A percentile compares a stretch with the other conserved stretches of the same genome.
phyloP scores from a whole-genome alignment of 2,888 invertebrate species.

The Trisateles emortualis region DNA sequence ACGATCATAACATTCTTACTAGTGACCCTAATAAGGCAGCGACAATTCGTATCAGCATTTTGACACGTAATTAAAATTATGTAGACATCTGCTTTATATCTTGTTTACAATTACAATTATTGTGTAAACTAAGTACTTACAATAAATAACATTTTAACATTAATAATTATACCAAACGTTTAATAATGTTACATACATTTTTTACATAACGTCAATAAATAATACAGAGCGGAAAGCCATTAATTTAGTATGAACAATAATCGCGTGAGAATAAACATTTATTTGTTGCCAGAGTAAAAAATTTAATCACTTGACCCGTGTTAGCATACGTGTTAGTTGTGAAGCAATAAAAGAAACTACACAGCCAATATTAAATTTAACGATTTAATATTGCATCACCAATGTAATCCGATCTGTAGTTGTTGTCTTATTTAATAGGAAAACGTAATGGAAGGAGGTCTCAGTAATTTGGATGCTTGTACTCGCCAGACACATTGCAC shows the following conservation, averaged over 20 bases:
- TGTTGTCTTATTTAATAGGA: constrained; percentile 44
- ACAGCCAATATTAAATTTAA: constrained; percentile 84
- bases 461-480: constrained; percentile 61
- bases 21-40: constrained; percentile 71
- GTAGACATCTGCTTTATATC: constrained; percentile 59
- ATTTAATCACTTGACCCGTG: constrained; percentile 74
- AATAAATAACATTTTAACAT: constrained; percentile 31
- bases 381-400: constrained; percentile 83
- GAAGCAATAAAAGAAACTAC: constrained; percentile 83
- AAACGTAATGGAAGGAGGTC: constrained; percentile 58
- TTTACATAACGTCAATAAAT: constrained; percentile 66
- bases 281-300: constrained; percentile 71
- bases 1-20: constrained; percentile 55
- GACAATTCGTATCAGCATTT: constrained; percentile 68
- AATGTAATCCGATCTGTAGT: constrained; percentile 61
- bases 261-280: constrained; percentile 83
- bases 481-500: constrained; percentile 67
- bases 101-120: constrained; percentile 54
- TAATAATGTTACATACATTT: constrained; percentile 48
- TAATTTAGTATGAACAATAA: constrained; percentile 74
- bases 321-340: constrained; percentile 78
- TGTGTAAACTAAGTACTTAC: constrained; percentile 47
- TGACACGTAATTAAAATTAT: constrained; percentile 66
- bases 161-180: constrained; percentile 35
- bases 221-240: constrained; percentile 60